Evolutionary conservation across 2,797 vertebrate genomes (phyloP), one percentile per base, ranked within the genome.

Genomic region (Leptodactylus fallax): DNA sequence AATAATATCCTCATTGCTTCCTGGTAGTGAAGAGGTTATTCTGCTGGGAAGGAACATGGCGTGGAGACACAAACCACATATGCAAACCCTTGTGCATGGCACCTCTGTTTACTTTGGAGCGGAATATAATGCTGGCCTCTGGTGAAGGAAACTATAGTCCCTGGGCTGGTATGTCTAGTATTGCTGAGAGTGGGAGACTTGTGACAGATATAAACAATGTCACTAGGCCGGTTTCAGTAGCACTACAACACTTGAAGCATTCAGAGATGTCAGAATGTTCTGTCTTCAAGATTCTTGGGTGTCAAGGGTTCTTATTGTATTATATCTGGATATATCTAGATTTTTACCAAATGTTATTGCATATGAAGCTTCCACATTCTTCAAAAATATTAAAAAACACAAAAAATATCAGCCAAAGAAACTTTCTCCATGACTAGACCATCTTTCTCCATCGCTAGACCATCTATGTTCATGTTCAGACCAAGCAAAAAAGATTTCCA

Each of bases 141-240:
- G 36, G 51, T 60, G 65, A 63, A 81, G 67, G 85, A 76, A 74
- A 49, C 49, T 81, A 71, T 21, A 74, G 67, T 87, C 45, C 65
- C 61, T 23, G 6, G 67, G 56, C 69, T 78, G 86, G 80, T 76
- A 82, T 65, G 80, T 87, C 79, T 61, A 74, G 79, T 87, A 76
- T 87, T 79, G 60, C 8, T 87, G 56, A 87, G 79, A 74, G 17
- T 51, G 65, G 2, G 11, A 49, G 23, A 55, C 36, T 11, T 8
- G 25, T 58, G 23, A 78, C 36, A 74, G 78, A 55, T 63, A 85
- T 81, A 79, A 79, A 86, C 58, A 87, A 36, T 63, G 23, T 47
- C 81, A 56, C 58, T 11, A 14, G 13, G 27, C 23, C 0, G 7
- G 83, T 4, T 0, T 0, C 0, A 83, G 88, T 47, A 79, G 36